phyloP scores from a whole-genome alignment of 2,113 vertebrate species.

The Seriola dumerili region DNA sequence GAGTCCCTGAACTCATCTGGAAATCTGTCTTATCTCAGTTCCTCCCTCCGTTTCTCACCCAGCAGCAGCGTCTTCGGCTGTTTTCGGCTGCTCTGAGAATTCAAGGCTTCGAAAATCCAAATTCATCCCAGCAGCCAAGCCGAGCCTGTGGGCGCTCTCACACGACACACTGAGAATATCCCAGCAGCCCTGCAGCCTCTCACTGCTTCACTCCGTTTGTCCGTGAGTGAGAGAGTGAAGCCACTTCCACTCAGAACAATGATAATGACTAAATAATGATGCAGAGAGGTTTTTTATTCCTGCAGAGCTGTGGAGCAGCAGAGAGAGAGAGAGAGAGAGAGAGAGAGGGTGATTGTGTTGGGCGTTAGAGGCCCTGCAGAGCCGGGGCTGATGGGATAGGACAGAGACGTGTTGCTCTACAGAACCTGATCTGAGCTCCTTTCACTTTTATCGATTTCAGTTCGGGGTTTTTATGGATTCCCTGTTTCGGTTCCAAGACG shows the following conservation, averaged over 20 bases:
- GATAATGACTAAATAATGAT: too few species aligned
- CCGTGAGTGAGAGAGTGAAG: neutral
- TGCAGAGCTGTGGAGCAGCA: too few species aligned
- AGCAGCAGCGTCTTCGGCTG: neutral
- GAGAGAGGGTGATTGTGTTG: too few species aligned
- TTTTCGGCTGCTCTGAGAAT: conserved; percentile 16
- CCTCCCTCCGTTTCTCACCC: conserved; percentile 27
- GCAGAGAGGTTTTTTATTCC: too few species aligned
- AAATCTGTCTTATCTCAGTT: conserved; percentile 65
- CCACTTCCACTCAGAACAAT: neutral
- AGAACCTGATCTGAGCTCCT: too few species aligned
- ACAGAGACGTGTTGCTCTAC: too few species aligned
- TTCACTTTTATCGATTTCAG: too few species aligned
- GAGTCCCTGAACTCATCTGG: conserved; percentile 64
- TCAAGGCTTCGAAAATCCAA: conserved; percentile 13
- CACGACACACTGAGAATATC: neutral
- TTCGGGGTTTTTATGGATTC: too few species aligned
- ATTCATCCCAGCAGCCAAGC: conserved; percentile 10
- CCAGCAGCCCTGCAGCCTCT: neutral
- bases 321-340: too few species aligned
- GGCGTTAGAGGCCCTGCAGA: too few species aligned
- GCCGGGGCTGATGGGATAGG: too few species aligned
- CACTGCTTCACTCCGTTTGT: neutral
- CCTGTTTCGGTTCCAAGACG: too few species aligned
- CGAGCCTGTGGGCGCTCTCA: conserved; percentile 1